phyloP scores from a whole-genome alignment of 2,113 vertebrate genomes.

The Lophotis ruficrista region DNA sequence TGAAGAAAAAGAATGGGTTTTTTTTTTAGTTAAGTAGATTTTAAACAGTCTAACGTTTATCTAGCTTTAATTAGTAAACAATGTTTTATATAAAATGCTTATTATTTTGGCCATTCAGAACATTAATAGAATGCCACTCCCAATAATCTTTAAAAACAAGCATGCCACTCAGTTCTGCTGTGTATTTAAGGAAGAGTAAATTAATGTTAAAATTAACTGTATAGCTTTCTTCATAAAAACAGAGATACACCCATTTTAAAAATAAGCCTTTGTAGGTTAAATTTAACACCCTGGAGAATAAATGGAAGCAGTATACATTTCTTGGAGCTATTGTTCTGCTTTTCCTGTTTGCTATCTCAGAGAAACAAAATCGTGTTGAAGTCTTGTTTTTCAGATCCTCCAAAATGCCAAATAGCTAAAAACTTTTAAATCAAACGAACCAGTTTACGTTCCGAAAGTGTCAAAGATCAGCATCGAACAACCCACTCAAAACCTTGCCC shows the following conservation, averaged over 20 bases:
- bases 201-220: not conserved
- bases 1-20: not conserved
- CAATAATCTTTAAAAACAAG: not conserved
- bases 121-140: not conserved
- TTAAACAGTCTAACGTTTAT: not conserved
- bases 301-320: not conserved
- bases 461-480: not conserved
- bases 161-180: not conserved
- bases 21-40: not conserved
- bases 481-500: not conserved
- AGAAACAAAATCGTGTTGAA: not conserved
- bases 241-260: not conserved
- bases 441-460: not conserved
- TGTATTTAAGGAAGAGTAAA: not conserved
- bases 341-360: slow-evolving; percentile 2
- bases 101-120: not conserved
- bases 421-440: not conserved
- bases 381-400: not conserved
- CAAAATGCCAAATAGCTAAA: not conserved
- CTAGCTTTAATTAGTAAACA: not conserved
- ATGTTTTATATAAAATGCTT: not conserved
- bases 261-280: not conserved
- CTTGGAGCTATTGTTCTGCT: not conserved
- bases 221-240: not conserved
- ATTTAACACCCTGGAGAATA: not conserved